Base-by-base conservation (phyloP, 2,888 invertebrate genomes). In the Drosophila leonis region DNA sequence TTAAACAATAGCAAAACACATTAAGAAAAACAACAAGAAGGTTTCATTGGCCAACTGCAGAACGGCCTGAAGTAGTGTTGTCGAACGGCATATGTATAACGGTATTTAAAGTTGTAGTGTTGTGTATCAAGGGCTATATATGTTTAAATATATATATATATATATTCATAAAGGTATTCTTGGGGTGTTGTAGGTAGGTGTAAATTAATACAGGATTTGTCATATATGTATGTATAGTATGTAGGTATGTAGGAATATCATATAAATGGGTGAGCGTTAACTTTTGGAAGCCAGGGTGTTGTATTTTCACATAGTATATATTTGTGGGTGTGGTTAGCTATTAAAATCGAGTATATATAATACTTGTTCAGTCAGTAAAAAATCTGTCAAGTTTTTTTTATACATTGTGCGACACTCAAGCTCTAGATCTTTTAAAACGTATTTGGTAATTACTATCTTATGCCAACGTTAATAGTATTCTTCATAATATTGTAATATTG, bases 1-100 rank as follows among this genome's bases (percentile, higher is more conserved):
- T 80, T 70, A 80, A 65, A 75, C 65, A 60, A 64, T 78, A 59
- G 70, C 65, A 80, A 78, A 75, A 75, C 69, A 87, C 83, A 83
- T 80, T 75, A 73, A 77, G 71, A 83, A 77, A 72, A 83, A 86
- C 88, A 88, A 84, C 81, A 80, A 85, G 69, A 65, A 72, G 63
- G 61, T 61, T 66, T 74, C 41, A 60, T 49, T 65, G 75, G 80
- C 79, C 83, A 79, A 83, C 88, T 80, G 83, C 75, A 78, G 61
- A 80, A 79, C 68, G 80, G 83, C 80, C 80, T 48, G 69, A 77
- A 73, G 63, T 73, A 72, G 71, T 83, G 80, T 70, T 66, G 65
- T 42, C 52, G 41, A 75, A 76, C 57, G 63, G 77, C 51, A 51
- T 55, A 62, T 59, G 60, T 73, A 68, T 77, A 65, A 20, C 24